Conservation (phyloP, 2,888 invertebrate genomes). For the Standfussiana lucernea region DNA sequence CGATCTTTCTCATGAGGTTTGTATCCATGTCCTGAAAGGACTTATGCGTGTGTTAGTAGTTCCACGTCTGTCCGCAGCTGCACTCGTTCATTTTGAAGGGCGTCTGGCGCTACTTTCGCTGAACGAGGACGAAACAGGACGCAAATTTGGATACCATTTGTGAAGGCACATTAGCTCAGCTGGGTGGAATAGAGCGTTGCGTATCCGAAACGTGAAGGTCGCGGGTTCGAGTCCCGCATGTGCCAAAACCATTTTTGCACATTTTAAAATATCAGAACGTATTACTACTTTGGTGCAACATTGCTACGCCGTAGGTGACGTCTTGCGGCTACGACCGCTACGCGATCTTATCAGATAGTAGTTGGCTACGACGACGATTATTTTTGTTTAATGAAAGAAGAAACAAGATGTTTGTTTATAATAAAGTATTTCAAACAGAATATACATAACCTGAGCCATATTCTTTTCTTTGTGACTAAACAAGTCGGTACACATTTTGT, state of each 20-base stretch:
- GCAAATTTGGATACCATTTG: not conserved
- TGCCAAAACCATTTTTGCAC: slow-evolving; percentile 5
- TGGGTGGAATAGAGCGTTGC: slow-evolving; percentile 16
- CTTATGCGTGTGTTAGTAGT: not conserved
- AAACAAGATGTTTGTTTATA: too few species aligned
- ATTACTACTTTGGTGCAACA: too few species aligned
- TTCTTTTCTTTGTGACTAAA: too few species aligned
- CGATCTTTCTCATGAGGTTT: not conserved
- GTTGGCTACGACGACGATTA: too few species aligned
- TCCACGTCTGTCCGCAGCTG: not conserved
- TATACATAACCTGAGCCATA: too few species aligned
- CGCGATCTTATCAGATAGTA: too few species aligned
- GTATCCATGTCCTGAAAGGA: not conserved
- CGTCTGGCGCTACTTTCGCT: slow-evolving; percentile 2
- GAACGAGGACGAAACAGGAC: not conserved
- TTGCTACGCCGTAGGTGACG: too few species aligned
- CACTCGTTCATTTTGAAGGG: not conserved
- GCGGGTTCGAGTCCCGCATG: slow-evolving; percentile 34
- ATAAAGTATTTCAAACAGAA: too few species aligned
- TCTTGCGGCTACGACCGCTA: too few species aligned
- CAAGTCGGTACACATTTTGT: too few species aligned
- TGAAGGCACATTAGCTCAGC: slow-evolving; percentile 32
- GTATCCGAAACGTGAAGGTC: slow-evolving; percentile 7
- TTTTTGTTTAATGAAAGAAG: too few species aligned
- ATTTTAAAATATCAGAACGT: not conserved